A percentile compares a stretch with the other conserved stretches of the same genome.
These are phyloP conservation scores for Drymodes brunneopygia DNA, from an alignment of 2,113 vertebrate genomes.

Conservation along the genomic window DNA sequence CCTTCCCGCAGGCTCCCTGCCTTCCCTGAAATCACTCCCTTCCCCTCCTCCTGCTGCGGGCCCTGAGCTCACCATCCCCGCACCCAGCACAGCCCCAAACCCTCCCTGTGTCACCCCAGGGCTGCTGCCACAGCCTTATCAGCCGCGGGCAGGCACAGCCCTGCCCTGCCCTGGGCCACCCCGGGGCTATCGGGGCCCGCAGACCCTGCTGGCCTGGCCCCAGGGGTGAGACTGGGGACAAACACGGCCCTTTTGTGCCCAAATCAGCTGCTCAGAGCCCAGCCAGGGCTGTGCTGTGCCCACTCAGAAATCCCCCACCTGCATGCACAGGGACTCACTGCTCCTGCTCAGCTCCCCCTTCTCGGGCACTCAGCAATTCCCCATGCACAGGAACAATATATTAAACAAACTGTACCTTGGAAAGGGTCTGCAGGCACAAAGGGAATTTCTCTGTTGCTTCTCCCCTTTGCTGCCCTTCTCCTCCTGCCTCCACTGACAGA, in stretches of 20 bases:
- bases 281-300: not conserved
- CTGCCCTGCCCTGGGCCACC: not conserved
- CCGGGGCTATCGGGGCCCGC: not conserved
- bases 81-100: not conserved
- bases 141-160: not conserved
- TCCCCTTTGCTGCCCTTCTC: not conserved
- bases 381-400: rapidly evolving
- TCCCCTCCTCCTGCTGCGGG: not conserved
- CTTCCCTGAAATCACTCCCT: not conserved
- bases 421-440: not conserved
- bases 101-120: rapidly evolving
- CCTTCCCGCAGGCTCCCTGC: not conserved
- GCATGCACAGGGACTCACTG: rapidly evolving
- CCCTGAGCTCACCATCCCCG: rapidly evolving
- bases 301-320: too few relatives aligned
- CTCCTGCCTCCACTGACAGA: not conserved
- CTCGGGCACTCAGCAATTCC: not conserved
- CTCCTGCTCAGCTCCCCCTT: not conserved
- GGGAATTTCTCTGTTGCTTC: not conserved
- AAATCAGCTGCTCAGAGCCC: rapidly evolving
- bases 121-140: not conserved
- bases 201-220: not conserved
- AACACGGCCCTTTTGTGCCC: not conserved
- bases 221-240: rapidly evolving
- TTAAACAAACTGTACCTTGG: not conserved